phyloP scores from a whole-genome alignment of 2,888 invertebrate species.

The Rhamphomyia laevipes region DNA sequence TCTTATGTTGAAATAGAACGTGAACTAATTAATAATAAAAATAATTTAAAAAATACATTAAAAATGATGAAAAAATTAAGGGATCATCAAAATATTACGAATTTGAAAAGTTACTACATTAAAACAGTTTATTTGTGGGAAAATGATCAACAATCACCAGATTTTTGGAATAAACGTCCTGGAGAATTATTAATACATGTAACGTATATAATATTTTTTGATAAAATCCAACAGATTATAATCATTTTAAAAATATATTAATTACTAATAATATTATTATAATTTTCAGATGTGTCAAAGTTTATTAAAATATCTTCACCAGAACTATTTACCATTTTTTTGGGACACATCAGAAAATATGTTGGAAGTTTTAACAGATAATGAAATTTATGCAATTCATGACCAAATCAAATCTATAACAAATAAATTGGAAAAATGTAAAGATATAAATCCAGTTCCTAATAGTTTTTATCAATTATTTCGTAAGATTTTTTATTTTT shows the following conservation, averaged over 20 bases:
- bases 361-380: background rate
- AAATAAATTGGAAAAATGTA: background rate
- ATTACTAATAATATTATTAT: background rate
- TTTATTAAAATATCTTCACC: background rate
- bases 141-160: background rate
- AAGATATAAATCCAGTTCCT: background rate
- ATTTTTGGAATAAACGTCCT: slow-evolving; percentile 21
- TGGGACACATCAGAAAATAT: slow-evolving; percentile 5
- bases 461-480: no score
- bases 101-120: slow-evolving; percentile 29
- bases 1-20: slow-evolving; percentile 24
- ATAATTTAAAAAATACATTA: slow-evolving; percentile 22
- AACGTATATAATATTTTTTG: no score
- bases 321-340: slow-evolving; percentile 3
- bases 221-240: slow-evolving; percentile 8
- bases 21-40: slow-evolving; percentile 16
- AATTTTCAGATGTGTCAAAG: slow-evolving; percentile 8
- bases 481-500: no score
- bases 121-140: slow-evolving; percentile 28
- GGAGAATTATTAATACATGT: slow-evolving; percentile 21
- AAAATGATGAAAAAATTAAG: slow-evolving; percentile 27
- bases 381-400: slow-evolving; percentile 1
- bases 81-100: slow-evolving; percentile 21
- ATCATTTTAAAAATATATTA: background rate
- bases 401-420: background rate